Conservation (phyloP, 35 echinoderm and acorn worm genomes). For the Ophiothrix spiculata region DNA sequence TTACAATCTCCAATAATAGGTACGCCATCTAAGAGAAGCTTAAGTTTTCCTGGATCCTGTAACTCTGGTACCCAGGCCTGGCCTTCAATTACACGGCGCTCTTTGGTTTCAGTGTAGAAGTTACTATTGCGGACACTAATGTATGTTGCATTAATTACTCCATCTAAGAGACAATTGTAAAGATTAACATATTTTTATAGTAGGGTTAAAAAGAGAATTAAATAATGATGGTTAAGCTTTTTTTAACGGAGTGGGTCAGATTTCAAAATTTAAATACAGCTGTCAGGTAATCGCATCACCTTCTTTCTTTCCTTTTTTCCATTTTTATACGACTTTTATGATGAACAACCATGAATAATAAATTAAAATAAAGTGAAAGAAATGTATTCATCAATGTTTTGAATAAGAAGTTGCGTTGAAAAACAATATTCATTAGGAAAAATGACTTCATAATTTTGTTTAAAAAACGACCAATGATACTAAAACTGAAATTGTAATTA, state of each 20-base stretch:
- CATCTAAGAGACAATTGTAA: constrained; percentile 16
- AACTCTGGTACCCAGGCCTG: constrained; percentile 63
- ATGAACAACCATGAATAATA: no score
- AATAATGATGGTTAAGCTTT: not conserved
- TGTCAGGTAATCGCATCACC: no score
- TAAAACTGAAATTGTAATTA: no score
- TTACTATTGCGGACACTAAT: constrained; percentile 59
- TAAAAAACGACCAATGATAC: no score
- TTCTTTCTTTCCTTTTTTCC: no score
- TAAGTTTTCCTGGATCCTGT: constrained; percentile 62
- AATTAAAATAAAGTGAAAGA: no score
- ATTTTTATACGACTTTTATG: no score
- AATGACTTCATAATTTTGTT: no score
- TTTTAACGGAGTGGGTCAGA: not conserved
- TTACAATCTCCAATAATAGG: constrained; percentile 71
- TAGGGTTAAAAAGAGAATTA: not conserved
- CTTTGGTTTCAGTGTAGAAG: constrained; percentile 16
- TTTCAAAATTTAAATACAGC: no score
- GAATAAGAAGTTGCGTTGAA: no score
- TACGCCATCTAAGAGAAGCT: constrained; percentile 60
- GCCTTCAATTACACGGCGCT: constrained; percentile 35
- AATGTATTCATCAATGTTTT: no score
- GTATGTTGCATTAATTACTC: constrained; percentile 46
- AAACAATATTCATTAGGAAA: no score
- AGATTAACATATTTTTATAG: not conserved